phyloP scores from a whole-genome alignment of 2,888 invertebrate species.

The Harpalus rufipes region DNA sequence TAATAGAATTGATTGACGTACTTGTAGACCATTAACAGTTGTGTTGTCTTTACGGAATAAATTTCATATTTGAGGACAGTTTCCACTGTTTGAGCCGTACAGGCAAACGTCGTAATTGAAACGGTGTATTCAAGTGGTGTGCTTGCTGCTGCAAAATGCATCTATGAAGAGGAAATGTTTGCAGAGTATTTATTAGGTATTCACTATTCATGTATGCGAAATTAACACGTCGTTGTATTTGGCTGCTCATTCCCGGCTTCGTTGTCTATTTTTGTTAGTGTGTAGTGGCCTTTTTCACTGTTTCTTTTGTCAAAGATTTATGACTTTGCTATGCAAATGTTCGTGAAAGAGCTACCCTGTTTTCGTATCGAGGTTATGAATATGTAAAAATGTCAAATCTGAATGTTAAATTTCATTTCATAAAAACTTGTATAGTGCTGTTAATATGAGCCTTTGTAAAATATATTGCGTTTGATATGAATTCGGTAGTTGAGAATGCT shows the following conservation, averaged over 20 bases:
- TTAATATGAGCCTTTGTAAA: constrained; percentile 56
- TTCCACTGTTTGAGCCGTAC: not conserved
- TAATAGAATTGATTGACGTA: too few relatives aligned
- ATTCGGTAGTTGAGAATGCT: constrained; percentile 45
- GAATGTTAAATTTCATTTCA: constrained; percentile 61
- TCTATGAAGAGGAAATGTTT: constrained; percentile 2
- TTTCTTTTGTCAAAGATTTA: constrained; percentile 64
- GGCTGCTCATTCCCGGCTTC: constrained; percentile 49
- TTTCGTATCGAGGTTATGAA: constrained; percentile 59
- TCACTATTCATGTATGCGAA: constrained; percentile 55
- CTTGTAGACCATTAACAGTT: too few relatives aligned
- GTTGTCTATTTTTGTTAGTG: constrained; percentile 49
- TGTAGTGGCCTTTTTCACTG: constrained; percentile 47
- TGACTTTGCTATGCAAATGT: constrained; percentile 63
- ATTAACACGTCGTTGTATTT: constrained; percentile 61
- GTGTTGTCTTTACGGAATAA: too few relatives aligned
- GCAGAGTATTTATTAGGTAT: constrained; percentile 35
- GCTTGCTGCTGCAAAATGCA: not conserved
- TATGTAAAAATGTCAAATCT: constrained; percentile 64
- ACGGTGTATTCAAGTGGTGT: not conserved
- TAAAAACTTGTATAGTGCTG: constrained; percentile 54
- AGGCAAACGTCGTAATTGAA: not conserved
- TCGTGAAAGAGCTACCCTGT: constrained; percentile 52
- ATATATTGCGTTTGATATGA: constrained; percentile 51
- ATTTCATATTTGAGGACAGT: too few relatives aligned